Conservation (phyloP, 1,140 invertebrate genomes). For the Papilio aristodemus region DNA sequence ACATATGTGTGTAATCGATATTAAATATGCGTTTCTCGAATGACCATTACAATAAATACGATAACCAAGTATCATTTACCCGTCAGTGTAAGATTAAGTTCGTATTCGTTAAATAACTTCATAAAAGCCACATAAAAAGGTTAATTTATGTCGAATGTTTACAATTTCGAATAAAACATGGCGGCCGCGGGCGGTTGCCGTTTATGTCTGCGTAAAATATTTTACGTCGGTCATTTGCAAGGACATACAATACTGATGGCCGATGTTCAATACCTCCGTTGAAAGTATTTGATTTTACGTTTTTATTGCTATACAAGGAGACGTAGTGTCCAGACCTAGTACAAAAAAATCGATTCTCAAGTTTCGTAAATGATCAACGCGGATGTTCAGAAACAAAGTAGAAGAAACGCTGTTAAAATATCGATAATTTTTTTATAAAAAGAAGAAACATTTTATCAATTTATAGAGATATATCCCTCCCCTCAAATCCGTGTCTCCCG, state of each 20-base stretch:
- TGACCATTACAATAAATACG: slow-evolving; percentile 10
- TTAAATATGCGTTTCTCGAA: not conserved
- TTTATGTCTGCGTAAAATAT: slow-evolving; percentile 43
- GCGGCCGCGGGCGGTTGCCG: slow-evolving; percentile 27
- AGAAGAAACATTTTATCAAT: slow-evolving; percentile 16
- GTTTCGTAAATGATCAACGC: too few species aligned
- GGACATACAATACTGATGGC: slow-evolving; percentile 8
- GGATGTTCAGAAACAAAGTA: too few species aligned
- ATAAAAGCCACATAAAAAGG: slow-evolving; percentile 41
- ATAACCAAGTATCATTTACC: slow-evolving; percentile 17
- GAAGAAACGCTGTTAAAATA: too few species aligned
- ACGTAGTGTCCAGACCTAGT: not conserved
- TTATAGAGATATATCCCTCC: not conserved
- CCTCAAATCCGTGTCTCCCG: not conserved
- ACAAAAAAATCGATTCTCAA: too few species aligned
- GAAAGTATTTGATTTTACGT: not conserved
- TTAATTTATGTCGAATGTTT: slow-evolving; percentile 42
- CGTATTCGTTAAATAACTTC: slow-evolving; percentile 41
- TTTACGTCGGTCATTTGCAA: slow-evolving; percentile 35
- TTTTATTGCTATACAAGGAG: not conserved
- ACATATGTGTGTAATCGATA: not conserved
- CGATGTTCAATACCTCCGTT: not conserved
- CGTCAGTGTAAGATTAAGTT: slow-evolving; percentile 19
- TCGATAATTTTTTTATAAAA: too few species aligned
- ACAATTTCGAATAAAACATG: slow-evolving; percentile 38